Evolutionary conservation across 1,140 invertebrate genomes (phyloP), one percentile per base, ranked within the genome.

Genomic region (Camponotus vicinus): DNA sequence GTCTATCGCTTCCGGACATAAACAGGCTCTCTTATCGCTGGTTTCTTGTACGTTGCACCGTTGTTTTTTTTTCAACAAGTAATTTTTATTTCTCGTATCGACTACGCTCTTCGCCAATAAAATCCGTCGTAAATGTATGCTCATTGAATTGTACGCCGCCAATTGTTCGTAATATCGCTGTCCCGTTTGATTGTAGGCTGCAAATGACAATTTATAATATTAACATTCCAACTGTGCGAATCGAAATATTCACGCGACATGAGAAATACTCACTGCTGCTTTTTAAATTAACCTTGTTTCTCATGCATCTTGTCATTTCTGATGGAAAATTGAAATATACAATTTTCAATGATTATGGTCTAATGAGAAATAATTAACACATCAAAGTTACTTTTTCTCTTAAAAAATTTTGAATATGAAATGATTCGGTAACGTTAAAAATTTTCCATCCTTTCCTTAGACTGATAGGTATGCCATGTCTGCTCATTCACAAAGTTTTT

Each of bases 121-220:
- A 69, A 95, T 86, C 7, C 93, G 92, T 27, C 93, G 94, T 42
- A 95, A 66, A 52, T 95, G 94, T 11, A 86, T 82, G 49, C 85
- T 92, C 94, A 95, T 95, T 3, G 91, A 92, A 86, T 95, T 94
- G 63, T 93, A 94, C 7, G 93, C 89, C n/a, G 91, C 71, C 82
- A 95, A 88, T 92, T 95, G 94, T 37, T 94, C 82, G 49, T 91
- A 93, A 86, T 92, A 95, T 52, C 87, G 92, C 80, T 95, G 91
- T 32, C 94, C 94, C 34, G 89, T 93, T 59, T 93, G 92, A 90
- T 95, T 95, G 70, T 94, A 94, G 7, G 85, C 93, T 94, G 15
- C 15, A 52, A 69, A 21, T 34, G 18, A 73, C 9, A 8, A 55
- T 75, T 52, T 85, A 82, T 27, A 42, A 80, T 18, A 63, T n/a